Evolutionary conservation across 2,797 vertebrate species (phyloP).

Genomic region (Martes flavigula): DNA sequence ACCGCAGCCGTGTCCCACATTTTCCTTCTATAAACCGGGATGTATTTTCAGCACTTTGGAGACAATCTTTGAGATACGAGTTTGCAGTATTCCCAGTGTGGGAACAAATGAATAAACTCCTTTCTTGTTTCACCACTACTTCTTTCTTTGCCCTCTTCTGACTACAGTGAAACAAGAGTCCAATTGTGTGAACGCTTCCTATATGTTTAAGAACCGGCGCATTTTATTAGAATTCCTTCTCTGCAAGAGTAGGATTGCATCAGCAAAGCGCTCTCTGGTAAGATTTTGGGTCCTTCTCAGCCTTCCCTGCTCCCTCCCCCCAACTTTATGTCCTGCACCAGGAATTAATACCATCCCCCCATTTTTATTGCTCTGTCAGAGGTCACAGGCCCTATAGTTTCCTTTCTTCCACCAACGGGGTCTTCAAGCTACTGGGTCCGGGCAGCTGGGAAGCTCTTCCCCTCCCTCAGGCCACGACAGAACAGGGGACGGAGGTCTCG

Average conservation of each 20-base stretch:
- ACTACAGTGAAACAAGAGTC: neutral
- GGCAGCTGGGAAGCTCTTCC: neutral
- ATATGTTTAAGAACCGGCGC: neutral
- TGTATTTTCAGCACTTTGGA: neutral
- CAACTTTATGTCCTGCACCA: neutral
- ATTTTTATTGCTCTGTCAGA: conserved; percentile 3
- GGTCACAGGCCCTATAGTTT: neutral
- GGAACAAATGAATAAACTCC: neutral
- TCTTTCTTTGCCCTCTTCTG: neutral
- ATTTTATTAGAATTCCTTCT: conserved; percentile 38
- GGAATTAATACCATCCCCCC: neutral
- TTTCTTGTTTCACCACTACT: neutral
- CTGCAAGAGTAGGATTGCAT: neutral
- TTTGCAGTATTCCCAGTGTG: neutral
- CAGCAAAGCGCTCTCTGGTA: neutral
- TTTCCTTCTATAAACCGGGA: neutral
- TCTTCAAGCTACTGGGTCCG: neutral
- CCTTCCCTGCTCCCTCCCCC: neutral
- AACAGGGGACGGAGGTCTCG: conserved; percentile 2
- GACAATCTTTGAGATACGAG: neutral
- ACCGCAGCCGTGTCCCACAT: neutral
- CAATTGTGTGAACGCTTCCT: neutral
- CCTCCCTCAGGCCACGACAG: neutral
- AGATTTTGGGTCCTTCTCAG: neutral
- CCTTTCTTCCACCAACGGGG: neutral